Percentiles rank a stretch among this genome's conserved stretches.
Evolutionary conservation across 1,140 invertebrate species (phyloP).

Genomic region (Dufourea novaeangliae): DNA sequence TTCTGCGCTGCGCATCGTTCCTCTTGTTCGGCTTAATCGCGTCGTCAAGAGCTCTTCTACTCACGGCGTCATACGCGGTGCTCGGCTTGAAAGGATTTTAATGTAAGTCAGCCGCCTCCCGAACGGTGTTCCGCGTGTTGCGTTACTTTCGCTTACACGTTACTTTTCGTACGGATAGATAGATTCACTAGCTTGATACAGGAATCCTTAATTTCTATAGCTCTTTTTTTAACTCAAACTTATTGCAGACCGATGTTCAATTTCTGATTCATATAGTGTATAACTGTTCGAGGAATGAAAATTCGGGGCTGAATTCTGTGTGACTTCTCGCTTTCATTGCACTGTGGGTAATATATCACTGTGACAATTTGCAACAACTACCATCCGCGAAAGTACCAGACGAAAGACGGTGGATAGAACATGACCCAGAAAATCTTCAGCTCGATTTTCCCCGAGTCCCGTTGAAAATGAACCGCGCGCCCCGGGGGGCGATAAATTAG

Average conservation of each 20-base stretch:
- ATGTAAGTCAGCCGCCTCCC: slow-evolving; percentile 43
- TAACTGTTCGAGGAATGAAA: too few species aligned
- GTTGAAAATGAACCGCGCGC: neutral
- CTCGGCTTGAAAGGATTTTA: slow-evolving; percentile 62
- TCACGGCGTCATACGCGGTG: slow-evolving; percentile 42
- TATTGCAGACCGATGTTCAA: too few species aligned
- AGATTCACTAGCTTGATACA: neutral
- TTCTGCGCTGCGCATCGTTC: slow-evolving; percentile 46
- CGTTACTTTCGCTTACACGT: too few species aligned
- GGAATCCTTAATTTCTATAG: too few species aligned
- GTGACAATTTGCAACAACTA: too few species aligned
- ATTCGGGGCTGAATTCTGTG: too few species aligned
- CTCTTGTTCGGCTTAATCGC: slow-evolving; percentile 61
- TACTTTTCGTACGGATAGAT: too few species aligned
- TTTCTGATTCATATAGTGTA: too few species aligned
- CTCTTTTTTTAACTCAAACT: too few species aligned
- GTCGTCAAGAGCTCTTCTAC: slow-evolving; percentile 47
- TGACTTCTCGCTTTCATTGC: too few species aligned
- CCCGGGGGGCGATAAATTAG: slow-evolving; percentile 9
- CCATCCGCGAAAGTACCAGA: neutral
- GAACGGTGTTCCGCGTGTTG: neutral
- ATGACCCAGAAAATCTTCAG: neutral
- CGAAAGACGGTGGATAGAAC: neutral
- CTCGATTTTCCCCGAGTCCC: neutral
- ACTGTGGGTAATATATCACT: too few species aligned